Conservation (phyloP, 2,113 vertebrate genomes). For the Brachirus orientalis region DNA sequence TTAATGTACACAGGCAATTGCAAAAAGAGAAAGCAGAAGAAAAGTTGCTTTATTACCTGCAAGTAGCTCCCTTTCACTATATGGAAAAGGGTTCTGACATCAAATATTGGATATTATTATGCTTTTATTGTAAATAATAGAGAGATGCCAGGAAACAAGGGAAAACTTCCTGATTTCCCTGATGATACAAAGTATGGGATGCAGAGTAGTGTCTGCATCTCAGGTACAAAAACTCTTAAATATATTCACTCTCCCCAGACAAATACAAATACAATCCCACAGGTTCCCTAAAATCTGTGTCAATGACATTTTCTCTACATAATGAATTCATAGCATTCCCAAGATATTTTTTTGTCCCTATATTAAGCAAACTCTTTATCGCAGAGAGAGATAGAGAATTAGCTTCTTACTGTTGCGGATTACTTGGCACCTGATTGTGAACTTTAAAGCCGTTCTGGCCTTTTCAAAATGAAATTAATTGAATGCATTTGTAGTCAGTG, state of each 20-base stretch:
- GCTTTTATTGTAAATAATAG: not conserved
- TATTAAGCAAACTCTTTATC: slow-evolving; percentile 61
- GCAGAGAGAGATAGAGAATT: not conserved
- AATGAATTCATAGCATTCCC: slow-evolving; percentile 55
- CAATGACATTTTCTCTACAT: slow-evolving; percentile 50
- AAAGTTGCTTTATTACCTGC: slow-evolving; percentile 7
- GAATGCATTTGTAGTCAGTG: slow-evolving; percentile 26
- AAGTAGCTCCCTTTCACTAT: slow-evolving; percentile 9
- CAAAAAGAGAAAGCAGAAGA: not conserved
- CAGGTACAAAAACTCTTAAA: not conserved
- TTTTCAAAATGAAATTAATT: slow-evolving; percentile 58
- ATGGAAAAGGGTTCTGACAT: not conserved
- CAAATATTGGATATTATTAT: not conserved
- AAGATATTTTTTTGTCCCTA: slow-evolving; percentile 36
- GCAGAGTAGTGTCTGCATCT: not conserved
- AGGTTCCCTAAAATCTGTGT: slow-evolving; percentile 59
- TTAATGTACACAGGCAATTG: not conserved
- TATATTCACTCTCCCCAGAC: not conserved
- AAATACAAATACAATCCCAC: slow-evolving; percentile 24
- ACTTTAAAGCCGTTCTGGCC: slow-evolving; percentile 49
- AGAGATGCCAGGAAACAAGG: not conserved
- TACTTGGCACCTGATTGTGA: slow-evolving; percentile 38
- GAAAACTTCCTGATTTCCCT: slow-evolving; percentile 2
- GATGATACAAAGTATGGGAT: slow-evolving; percentile 6
- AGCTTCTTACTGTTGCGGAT: slow-evolving; percentile 19